Base-by-base conservation (phyloP, 2,888 invertebrate genomes). In the Limnephilus auricula region DNA sequence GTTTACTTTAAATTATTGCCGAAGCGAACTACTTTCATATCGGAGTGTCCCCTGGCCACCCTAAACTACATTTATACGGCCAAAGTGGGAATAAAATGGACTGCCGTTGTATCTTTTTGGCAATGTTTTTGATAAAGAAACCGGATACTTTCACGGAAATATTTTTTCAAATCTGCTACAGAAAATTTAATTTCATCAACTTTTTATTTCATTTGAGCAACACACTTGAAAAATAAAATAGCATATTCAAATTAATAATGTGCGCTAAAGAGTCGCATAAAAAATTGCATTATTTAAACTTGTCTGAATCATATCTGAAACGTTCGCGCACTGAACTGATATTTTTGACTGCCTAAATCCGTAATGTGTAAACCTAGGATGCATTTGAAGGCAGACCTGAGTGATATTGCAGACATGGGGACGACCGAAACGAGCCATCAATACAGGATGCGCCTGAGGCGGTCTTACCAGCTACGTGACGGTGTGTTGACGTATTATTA, bases 1-100 rank as follows among this genome's bases (percentile, higher is more conserved):
- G 78, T 79, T 88, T 88, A 78, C 78, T 78, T 88, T 88, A 88
- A 88, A 88, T 88, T 88, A 88, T 88, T 88, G 87, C 78, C 34
- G 30, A 37, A 78, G 32, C 87, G 25, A 31, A 78, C 78, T 78
- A 88, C 78, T 78, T 79, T 88, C 85, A 79, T 78, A 88, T 78
- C 79, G 78, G 79, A 45, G 78, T 13, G 78, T 88, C 87, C 87
- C 87, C 34, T 79, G 87, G 87, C 32, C 31, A 18, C 25, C 6
- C 78, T 88, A 65, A 88, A 88, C 34, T 79, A 32, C 32, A 34
- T 78, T 88, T 88, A 88, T 88, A 65, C 65, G 65, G 65, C 4
- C 65, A 65, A 65, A 65, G 65, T 65, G 65, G 65, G 65, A 65
- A 65, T 65, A 65, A 65, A 65, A 65, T 25, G n/a, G 65, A 65